A percentile compares a stretch with the other conserved stretches of the same genome.
phyloP scores from a whole-genome alignment of 2,888 invertebrate species.

The Eledone cirrhosa region DNA sequence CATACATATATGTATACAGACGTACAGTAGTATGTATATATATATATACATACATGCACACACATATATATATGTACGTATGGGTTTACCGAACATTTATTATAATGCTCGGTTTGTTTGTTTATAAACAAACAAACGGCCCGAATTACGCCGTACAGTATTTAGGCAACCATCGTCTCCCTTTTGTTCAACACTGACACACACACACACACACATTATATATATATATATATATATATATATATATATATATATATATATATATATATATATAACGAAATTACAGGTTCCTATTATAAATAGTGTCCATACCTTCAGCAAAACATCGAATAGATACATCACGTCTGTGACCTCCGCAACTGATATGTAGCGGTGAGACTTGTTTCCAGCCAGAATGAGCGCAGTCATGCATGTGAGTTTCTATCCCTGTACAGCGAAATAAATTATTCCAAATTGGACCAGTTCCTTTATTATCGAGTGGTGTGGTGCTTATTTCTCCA shows the following conservation, averaged over 20 bases:
- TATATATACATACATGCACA: no score
- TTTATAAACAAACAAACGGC: no score
- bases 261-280: background rate
- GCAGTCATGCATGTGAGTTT: slow-evolving; percentile 49
- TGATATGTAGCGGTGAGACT: slow-evolving; percentile 34
- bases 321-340: slow-evolving; percentile 57
- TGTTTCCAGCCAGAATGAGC: slow-evolving; percentile 55
- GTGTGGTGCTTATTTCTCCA: slow-evolving; percentile 42
- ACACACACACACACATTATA: no score
- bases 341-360: slow-evolving; percentile 45
- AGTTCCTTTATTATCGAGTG: slow-evolving; percentile 37
- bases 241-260: background rate
- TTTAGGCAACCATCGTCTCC: no score
- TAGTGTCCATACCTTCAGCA: slow-evolving; percentile 51
- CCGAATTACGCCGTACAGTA: no score
- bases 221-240: slow-evolving; percentile 16
- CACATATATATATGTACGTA: no score
- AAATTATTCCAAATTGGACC: slow-evolving; percentile 55
- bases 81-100: no score
- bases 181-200: no score
- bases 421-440: slow-evolving; percentile 52
- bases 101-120: no score
- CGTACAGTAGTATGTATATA: no score
- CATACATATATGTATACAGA: no score
- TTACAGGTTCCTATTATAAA: background rate